phyloP scores from a whole-genome alignment of 2,888 invertebrate species.

The Melipona beecheii region DNA sequence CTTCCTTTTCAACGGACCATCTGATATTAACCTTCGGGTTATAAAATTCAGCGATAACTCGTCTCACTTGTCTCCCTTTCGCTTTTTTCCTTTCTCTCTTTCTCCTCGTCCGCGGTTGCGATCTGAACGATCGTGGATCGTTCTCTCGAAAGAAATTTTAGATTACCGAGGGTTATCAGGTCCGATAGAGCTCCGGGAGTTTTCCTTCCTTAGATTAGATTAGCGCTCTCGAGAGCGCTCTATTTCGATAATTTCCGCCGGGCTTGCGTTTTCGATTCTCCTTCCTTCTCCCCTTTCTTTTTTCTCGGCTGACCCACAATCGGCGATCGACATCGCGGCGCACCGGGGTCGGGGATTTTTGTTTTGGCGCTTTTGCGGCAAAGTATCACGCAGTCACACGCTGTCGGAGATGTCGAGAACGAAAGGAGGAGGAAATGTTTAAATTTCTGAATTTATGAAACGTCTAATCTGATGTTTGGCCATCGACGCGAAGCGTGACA shows the following conservation, averaged over 20 bases:
- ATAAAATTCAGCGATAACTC: slow-evolving; percentile 11
- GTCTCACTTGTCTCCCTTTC: not conserved
- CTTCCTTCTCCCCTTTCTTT: slow-evolving; percentile 13
- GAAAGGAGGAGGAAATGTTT: not conserved
- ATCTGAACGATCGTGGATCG: slow-evolving; percentile 12
- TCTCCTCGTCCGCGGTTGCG: not conserved
- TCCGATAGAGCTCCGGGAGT: slow-evolving; percentile 53
- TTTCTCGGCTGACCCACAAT: not conserved
- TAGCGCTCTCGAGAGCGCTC: slow-evolving; percentile 44
- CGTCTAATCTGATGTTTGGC: not conserved
- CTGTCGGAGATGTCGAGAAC: not conserved
- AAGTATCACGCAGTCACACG: not conserved
- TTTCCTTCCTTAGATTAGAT: slow-evolving; percentile 64
- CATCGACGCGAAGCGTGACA: not conserved
- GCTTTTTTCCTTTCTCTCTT: not conserved
- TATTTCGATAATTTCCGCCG: slow-evolving; percentile 50
- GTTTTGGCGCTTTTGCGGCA: not conserved
- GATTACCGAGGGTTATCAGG: slow-evolving; percentile 56
- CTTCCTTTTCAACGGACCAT: not conserved
- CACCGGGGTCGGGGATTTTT: not conserved
- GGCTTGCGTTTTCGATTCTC: slow-evolving; percentile 25
- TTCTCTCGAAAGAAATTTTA: slow-evolving; percentile 42
- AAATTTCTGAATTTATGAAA: not conserved
- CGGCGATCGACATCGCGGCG: not conserved
- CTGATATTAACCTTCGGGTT: slow-evolving; percentile 29